phyloP scores from a whole-genome alignment of 2,797 vertebrate species.

The Lateolabrax maculatus region DNA sequence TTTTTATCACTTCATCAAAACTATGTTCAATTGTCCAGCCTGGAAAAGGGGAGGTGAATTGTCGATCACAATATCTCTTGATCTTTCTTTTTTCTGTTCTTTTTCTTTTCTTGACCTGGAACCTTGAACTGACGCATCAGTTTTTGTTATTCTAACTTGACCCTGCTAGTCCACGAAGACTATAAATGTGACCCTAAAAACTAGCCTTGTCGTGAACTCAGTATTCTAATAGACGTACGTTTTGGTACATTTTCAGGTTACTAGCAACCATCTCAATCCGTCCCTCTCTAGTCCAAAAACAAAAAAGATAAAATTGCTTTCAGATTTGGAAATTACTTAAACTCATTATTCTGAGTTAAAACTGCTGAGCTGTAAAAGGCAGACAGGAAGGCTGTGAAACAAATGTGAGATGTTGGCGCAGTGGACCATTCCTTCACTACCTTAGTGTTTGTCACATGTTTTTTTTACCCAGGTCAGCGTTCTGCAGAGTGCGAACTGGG shows the following conservation, averaged over 20 bases:
- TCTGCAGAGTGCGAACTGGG: conserved; percentile 94
- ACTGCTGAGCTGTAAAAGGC: conserved; percentile 58
- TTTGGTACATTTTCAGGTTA: conserved; percentile 50
- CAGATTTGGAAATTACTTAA: conserved; percentile 62
- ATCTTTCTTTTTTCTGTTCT: conserved; percentile 27
- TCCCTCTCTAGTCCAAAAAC: conserved; percentile 20
- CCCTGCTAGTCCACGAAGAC: neutral
- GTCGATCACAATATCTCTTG: conserved; percentile 1
- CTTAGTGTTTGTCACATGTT: conserved; percentile 17
- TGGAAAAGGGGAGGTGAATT: conserved; percentile 7
- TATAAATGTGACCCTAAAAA: conserved; percentile 2
- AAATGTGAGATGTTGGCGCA: conserved; percentile 55
- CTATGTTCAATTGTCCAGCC: neutral
- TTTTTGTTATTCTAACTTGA: conserved; percentile 20
- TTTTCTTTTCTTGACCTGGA: neutral
- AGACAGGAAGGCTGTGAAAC: conserved; percentile 39
- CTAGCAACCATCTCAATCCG: conserved; percentile 26
- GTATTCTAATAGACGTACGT: neutral
- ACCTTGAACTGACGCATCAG: conserved; percentile 22
- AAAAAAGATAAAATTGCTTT: conserved; percentile 61
- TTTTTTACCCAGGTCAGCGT: conserved; percentile 66
- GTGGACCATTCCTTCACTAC: conserved; percentile 37
- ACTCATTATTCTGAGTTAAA: conserved; percentile 65
- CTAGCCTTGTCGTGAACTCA: neutral
- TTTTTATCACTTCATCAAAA: conserved; percentile 32